Base-by-base conservation (phyloP, 2,113 vertebrate species). In the Barbus barbus region DNA sequence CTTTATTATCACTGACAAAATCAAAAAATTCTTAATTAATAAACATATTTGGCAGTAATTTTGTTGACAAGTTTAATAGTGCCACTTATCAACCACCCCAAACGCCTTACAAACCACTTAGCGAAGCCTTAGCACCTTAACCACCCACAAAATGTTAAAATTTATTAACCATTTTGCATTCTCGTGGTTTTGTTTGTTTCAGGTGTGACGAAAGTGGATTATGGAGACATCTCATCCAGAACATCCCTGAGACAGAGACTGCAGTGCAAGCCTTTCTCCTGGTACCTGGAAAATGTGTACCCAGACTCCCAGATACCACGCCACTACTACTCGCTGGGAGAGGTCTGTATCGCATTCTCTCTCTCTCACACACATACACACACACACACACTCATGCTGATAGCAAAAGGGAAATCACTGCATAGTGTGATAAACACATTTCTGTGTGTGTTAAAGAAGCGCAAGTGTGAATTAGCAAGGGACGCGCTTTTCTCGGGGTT, bases 201-300 rank as follows among this genome's bases (percentile, higher is more conserved):
- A 99, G 98, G 98, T 86, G 98, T 99, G 92, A 99, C 98, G 87
- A 99, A 99, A 90, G 98, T 99, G 87, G 98, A 99, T 91, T 99
- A 99, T 28, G 98, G 98, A 84, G 98, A 99, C 90, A 98, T 99
- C 94, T 94, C 97, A 0, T 91, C 95, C 88, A 95, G 98, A 84
- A 84, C 95, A 18, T 91, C 93, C 60, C 93, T 99, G 69, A 96
- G 98, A 91, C 97, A 98, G 89, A 99, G 96, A 90, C 95, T 99
- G 81, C 97, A 98, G 78, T 99, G 98, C 93, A 98, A 95, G 90
- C 98, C 98, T 73, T 99, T 99, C 93, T 97, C 97, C 78, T 99
- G 98, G 98, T 99, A 97, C 93, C 93, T 99, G 81, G 98, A 99
- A 92, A 97, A 95, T 86, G 95, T 99, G 91, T 99, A 99, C 93